These are phyloP conservation scores for Portevinia maculata DNA, from an alignment of 2,888 invertebrate genomes.

Conservation along the genomic window DNA sequence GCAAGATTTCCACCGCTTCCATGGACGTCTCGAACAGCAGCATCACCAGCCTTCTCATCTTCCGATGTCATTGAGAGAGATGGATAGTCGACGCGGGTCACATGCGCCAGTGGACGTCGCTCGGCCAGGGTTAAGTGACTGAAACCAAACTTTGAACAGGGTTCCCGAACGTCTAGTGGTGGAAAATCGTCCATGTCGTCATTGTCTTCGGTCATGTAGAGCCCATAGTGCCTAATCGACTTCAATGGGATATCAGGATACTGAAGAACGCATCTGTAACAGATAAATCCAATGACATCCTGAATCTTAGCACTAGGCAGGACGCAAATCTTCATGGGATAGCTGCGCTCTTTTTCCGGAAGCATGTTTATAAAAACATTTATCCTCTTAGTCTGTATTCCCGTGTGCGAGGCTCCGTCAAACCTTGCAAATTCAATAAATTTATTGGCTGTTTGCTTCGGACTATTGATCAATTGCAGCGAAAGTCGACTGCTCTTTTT, in stretches of 20 bases:
- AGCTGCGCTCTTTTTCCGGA: constrained; percentile 90
- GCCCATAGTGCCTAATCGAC: constrained; percentile 89
- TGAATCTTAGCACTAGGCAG: constrained; percentile 92
- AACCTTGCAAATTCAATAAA: constrained; percentile 95
- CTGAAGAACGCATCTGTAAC: constrained; percentile 90
- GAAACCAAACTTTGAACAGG: constrained; percentile 96
- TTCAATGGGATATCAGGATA: constrained; percentile 86
- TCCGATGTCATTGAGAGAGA: constrained; percentile 83
- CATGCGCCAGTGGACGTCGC: constrained; percentile 82
- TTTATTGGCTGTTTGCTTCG: constrained; percentile 91
- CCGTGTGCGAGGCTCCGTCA: constrained; percentile 93
- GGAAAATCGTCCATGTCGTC: constrained; percentile 95
- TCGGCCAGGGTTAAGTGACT: constrained; percentile 94
- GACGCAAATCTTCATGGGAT: constrained; percentile 92
- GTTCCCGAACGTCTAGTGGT: constrained; percentile 93
- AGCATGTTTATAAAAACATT: constrained; percentile 96
- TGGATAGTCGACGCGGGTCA: constrained; percentile 80
- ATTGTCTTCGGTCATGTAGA: constrained; percentile 97
- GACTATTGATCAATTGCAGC: constrained; percentile 90
- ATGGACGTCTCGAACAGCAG: constrained; percentile 82
- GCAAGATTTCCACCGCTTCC: constrained; percentile 74
- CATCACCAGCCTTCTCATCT: constrained; percentile 81
- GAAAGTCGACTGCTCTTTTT: constrained; percentile 86
- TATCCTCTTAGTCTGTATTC: constrained; percentile 91
- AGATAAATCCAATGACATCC: constrained; percentile 96